These are phyloP conservation scores for Leptura quadrifasciata DNA, from an alignment of 2,888 invertebrate genomes.

Conservation along the genomic window DNA sequence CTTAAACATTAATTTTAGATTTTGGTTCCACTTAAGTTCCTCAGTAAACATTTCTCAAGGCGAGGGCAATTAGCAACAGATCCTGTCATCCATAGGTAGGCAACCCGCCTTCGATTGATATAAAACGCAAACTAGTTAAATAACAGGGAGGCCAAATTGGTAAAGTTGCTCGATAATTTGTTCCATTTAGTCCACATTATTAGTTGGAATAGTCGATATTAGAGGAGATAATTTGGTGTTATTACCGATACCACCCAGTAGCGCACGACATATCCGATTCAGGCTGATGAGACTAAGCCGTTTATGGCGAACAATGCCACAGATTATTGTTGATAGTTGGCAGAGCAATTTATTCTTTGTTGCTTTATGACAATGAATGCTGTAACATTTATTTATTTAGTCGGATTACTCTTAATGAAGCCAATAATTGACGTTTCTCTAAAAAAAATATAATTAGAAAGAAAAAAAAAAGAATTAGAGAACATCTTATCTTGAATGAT, in stretches of 20 bases:
- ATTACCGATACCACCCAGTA: slow-evolving; percentile 70
- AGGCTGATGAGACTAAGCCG: slow-evolving; percentile 54
- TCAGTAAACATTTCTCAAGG: neutral
- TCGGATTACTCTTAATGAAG: neutral
- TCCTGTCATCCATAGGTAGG: slow-evolving; percentile 42
- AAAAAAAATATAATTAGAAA: neutral
- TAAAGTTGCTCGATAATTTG: slow-evolving; percentile 65
- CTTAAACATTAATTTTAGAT: no score
- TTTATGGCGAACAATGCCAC: slow-evolving; percentile 57
- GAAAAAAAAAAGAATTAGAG: no score
- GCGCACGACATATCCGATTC: slow-evolving; percentile 67
- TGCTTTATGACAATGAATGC: slow-evolving; percentile 24
- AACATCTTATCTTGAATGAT: no score
- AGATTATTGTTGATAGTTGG: slow-evolving; percentile 36
- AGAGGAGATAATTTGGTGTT: slow-evolving; percentile 66
- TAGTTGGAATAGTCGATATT: slow-evolving; percentile 67
- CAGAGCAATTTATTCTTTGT: slow-evolving; percentile 29
- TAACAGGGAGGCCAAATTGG: slow-evolving; percentile 64
- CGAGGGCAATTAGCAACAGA: slow-evolving; percentile 42
- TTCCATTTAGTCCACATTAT: slow-evolving; percentile 66
- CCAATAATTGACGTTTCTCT: neutral
- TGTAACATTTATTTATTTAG: slow-evolving; percentile 35
- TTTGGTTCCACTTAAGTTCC: no score
- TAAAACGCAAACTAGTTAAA: slow-evolving; percentile 59
- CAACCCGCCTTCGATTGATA: slow-evolving; percentile 52